A percentile compares a stretch with the other conserved stretches of the same genome.
Evolutionary conservation across 2,113 vertebrate genomes (phyloP).

Genomic region (Crotalus helleri): DNA sequence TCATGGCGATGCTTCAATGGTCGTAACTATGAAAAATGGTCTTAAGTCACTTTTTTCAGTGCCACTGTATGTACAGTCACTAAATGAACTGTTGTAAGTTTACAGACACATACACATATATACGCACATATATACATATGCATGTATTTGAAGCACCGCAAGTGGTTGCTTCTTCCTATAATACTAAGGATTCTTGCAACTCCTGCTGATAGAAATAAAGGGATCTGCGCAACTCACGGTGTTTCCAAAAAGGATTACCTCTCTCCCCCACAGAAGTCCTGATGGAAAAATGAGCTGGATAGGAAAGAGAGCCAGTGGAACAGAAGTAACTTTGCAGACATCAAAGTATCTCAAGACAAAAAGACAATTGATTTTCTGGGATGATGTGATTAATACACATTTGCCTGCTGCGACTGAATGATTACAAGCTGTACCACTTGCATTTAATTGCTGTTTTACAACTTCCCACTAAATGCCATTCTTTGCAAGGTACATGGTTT

Average conservation of each 20-base stretch:
- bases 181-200: neutral
- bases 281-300: neutral
- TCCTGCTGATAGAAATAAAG: neutral
- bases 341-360: neutral
- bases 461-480: neutral
- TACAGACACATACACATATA: too few relatives aligned
- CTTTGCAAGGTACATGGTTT: neutral
- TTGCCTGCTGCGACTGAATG: neutral
- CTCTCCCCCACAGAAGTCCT: neutral
- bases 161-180: neutral
- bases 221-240: neutral
- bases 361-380: neutral
- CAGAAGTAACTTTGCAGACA: neutral
- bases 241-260: neutral
- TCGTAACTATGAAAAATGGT: too few relatives aligned
- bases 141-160: neutral
- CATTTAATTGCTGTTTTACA: neutral
- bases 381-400: neutral
- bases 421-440: neutral
- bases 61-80: too few relatives aligned
- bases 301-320: neutral
- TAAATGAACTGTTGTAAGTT: too few relatives aligned
- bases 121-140: too few relatives aligned
- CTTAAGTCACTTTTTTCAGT: too few relatives aligned
- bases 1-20: too few relatives aligned